Base-by-base conservation (phyloP, 1,140 invertebrate genomes). In the Drosophila pachea region DNA sequence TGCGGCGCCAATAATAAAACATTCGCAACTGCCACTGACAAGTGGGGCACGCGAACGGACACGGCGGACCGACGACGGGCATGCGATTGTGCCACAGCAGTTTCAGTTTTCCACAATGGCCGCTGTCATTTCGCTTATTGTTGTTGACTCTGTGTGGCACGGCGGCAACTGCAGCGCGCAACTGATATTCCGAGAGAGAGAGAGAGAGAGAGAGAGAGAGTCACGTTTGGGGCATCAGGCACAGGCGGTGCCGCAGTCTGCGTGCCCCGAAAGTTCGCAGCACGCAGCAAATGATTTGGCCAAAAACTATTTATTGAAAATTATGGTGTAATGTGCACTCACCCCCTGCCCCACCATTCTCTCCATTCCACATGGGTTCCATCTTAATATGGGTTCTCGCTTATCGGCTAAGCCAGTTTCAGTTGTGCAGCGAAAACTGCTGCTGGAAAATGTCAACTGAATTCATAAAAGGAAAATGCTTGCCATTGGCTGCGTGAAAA, bases 301-400 rank as follows among this genome's bases (percentile, higher is more conserved):
- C 50, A 68, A 67, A 78, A 86, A 84, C 81, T 84, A 84, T 84
- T 86, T 86, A 84, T 84, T 86, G 81, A 84, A 84, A 84, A 84
- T 84, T 84, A 84, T 77, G 66, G 81, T 79, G 53, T 75, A 78
- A 75, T 73, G 64, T 68, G 63, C 61, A 56, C 22, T 65, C 54
- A 42, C 12, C n/a, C 48, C 9, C 4, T 4, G 8, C n/a, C n/a
- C 9, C 31, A 4, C 8, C 8, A n/a, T n/a, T n/a, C n/a, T 4
- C 11, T 42, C 31, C 0, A 11, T 3, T 7, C 47, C 12, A 16
- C 22, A 12, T 4, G 0, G 16, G 2, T 29, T 7, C n/a, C 6
- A 45, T n/a, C 36, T 42, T 63, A 60, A 58, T 47, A 58, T 65
- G 53, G 36, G 45, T 56, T 42, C 31, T 54, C 31, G 12, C 60